phyloP scores from a whole-genome alignment of 2,113 vertebrate species.

The Scortum barcoo region DNA sequence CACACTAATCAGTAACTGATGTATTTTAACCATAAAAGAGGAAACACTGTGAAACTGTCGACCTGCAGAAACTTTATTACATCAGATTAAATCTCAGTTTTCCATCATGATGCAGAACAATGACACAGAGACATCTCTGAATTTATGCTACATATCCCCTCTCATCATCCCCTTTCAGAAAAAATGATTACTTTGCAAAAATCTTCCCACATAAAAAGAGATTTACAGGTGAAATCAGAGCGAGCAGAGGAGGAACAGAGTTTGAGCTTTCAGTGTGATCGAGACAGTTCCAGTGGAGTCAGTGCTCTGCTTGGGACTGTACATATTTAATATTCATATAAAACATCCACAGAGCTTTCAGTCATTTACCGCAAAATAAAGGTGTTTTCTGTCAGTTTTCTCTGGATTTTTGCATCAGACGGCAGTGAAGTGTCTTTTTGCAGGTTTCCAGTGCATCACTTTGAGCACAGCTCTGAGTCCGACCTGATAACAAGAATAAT shows the following conservation, averaged over 20 bases:
- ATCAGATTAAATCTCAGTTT: slow-evolving; percentile 19
- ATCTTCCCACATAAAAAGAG: background rate
- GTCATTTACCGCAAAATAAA: slow-evolving; percentile 54
- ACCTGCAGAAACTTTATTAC: slow-evolving; percentile 28
- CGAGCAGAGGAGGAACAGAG: background rate
- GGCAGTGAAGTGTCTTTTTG: slow-evolving; percentile 37
- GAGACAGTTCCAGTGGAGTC: slow-evolving; percentile 6
- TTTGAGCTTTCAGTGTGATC: slow-evolving; percentile 58
- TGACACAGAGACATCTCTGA: slow-evolving; percentile 32
- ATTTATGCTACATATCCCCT: slow-evolving; percentile 38
- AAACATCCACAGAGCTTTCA: slow-evolving; percentile 22
- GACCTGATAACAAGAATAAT: background rate
- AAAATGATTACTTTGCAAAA: slow-evolving; percentile 23
- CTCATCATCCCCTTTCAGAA: slow-evolving; percentile 38
- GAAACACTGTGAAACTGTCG: background rate
- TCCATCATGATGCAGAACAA: slow-evolving; percentile 3
- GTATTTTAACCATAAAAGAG: no score
- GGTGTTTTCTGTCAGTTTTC: background rate
- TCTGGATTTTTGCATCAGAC: slow-evolving; percentile 29
- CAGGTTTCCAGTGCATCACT: background rate
- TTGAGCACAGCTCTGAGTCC: background rate
- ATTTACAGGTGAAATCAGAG: slow-evolving; percentile 16
- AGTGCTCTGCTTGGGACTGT: slow-evolving; percentile 1
- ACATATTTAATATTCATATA: background rate
- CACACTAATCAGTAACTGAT: no score